Percentiles rank a stretch among this genome's conserved stretches.
These are phyloP conservation scores for Axis porcinus DNA, from an alignment of 2,113 vertebrate genomes.

Conservation along the genomic window DNA sequence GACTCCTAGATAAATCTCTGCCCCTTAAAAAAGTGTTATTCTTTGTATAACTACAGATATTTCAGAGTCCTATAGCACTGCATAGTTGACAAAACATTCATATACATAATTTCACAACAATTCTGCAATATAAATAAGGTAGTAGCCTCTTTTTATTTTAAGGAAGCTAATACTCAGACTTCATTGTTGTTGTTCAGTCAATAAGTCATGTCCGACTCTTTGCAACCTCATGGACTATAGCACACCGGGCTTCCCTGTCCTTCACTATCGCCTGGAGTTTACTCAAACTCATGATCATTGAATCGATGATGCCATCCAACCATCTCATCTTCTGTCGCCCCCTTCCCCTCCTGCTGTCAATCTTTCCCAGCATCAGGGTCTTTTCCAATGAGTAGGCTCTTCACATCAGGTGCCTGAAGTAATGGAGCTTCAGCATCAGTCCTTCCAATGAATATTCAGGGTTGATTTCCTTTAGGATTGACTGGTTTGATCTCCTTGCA, in stretches of 20 bases:
- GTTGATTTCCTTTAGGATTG: background rate
- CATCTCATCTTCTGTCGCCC: background rate
- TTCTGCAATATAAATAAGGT: background rate
- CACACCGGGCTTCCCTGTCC: background rate
- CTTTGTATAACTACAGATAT: background rate
- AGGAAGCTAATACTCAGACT: background rate
- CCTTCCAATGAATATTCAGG: background rate
- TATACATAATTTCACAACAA: background rate
- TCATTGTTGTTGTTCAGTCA: background rate
- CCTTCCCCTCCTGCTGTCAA: background rate
- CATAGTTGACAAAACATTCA: background rate
- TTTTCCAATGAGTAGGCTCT: background rate
- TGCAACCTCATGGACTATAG: background rate
- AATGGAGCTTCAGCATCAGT: background rate
- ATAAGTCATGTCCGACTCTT: background rate
- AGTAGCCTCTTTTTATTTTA: conserved; percentile 10
- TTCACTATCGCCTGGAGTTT: background rate
- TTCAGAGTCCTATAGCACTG: background rate
- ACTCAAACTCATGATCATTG: background rate
- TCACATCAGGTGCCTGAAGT: background rate
- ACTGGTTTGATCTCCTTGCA: background rate
- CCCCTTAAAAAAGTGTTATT: conserved; percentile 10
- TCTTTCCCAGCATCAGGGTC: background rate
- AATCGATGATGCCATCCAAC: background rate
- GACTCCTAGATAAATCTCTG: background rate